Evolutionary conservation across 1,140 invertebrate species (phyloP).

Genomic region (Triops cancriformis): DNA sequence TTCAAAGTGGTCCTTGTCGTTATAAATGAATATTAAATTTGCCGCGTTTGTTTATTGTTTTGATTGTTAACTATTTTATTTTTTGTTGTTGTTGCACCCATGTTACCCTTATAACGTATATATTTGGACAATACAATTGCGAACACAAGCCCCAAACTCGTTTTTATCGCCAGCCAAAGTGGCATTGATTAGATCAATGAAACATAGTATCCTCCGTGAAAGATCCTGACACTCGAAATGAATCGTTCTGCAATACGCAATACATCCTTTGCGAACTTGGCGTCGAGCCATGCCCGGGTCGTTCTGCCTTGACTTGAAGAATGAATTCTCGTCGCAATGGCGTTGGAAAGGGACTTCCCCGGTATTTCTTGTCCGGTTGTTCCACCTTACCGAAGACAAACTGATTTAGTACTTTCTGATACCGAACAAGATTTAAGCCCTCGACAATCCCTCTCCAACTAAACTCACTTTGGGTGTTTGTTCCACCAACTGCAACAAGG

Average conservation of each 20-base stretch:
- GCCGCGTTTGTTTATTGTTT: no score
- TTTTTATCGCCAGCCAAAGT: neutral
- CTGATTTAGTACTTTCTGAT: constrained; percentile 29
- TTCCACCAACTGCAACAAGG: constrained; percentile 15
- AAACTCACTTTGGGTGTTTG: constrained; percentile 27
- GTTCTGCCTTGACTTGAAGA: constrained; percentile 48
- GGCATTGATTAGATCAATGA: constrained; percentile 39
- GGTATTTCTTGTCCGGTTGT: constrained; percentile 35
- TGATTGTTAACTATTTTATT: neutral
- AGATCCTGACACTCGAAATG: constrained; percentile 57
- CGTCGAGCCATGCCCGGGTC: constrained; percentile 53
- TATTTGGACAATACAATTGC: neutral
- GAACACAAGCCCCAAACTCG: neutral
- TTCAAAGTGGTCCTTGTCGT: neutral
- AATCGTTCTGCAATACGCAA: constrained; percentile 51
- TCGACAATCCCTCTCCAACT: constrained; percentile 24
- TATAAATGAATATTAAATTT: neutral
- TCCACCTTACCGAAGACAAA: constrained; percentile 37
- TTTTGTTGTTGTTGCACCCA: neutral
- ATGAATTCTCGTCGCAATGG: constrained; percentile 58
- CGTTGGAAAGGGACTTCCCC: constrained; percentile 43
- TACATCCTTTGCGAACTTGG: constrained; percentile 56
- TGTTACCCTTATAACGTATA: neutral
- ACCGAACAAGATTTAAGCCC: constrained; percentile 26
- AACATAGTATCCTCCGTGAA: constrained; percentile 63